Conservation (phyloP, 2,797 vertebrate genomes). For the Mus minutoides region DNA sequence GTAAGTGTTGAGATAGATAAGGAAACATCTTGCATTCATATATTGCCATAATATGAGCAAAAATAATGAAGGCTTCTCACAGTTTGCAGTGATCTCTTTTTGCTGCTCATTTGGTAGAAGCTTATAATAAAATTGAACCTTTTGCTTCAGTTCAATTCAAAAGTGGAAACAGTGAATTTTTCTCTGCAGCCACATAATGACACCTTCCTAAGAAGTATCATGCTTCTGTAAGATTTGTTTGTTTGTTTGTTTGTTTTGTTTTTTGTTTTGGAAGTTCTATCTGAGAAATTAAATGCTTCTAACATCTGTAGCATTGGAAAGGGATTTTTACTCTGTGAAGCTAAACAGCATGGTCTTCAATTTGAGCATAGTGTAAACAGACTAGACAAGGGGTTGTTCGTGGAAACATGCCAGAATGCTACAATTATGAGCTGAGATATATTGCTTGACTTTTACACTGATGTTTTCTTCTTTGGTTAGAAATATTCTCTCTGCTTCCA, state of each 20-base stretch:
- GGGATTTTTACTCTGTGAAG: constrained; percentile 20
- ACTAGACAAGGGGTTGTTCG: background rate
- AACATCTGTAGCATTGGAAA: background rate
- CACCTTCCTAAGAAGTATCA: constrained; percentile 29
- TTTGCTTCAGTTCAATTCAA: constrained; percentile 32
- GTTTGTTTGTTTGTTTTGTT: background rate
- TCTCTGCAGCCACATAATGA: background rate
- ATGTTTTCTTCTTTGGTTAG: background rate
- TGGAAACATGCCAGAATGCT: background rate
- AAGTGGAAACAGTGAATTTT: constrained; percentile 57
- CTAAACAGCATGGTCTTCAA: constrained; percentile 6
- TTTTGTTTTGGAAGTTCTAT: background rate
- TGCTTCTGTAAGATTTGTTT: background rate
- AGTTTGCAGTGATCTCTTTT: constrained; percentile 4
- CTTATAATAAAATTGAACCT: background rate
- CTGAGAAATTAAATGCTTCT: constrained; percentile 16
- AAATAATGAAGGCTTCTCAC: background rate
- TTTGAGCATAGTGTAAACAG: background rate
- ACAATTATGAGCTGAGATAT: background rate
- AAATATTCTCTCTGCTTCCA: background rate
- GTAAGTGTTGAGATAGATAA: background rate
- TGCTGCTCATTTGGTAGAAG: background rate
- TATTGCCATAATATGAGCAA: background rate
- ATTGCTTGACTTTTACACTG: background rate
- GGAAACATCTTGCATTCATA: background rate